These are phyloP conservation scores for Aphelinus atriplicis DNA, from an alignment of 1,140 invertebrate genomes.

Conservation along the genomic window DNA sequence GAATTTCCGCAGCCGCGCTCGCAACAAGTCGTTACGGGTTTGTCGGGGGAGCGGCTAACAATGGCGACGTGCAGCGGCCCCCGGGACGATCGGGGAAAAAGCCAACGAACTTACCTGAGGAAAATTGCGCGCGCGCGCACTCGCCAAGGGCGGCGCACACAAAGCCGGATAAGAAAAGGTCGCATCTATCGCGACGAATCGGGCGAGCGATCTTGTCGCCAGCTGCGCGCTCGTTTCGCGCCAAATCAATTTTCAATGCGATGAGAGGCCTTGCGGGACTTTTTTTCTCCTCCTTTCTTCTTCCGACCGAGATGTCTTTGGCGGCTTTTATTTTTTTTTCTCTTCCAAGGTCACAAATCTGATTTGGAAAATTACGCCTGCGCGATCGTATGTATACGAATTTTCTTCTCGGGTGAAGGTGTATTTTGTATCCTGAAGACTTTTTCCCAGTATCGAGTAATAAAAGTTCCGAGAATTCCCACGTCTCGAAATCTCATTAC, in stretches of 20 bases:
- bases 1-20: neutral
- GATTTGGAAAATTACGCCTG: no score
- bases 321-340: no score
- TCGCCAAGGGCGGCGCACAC: neutral
- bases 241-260: constrained; percentile 4
- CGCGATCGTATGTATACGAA: no score
- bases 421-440: no score
- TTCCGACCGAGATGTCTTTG: no score
- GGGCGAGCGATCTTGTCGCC: neutral
- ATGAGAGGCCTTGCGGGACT: neutral
- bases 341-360: no score
- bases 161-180: constrained; percentile 23
- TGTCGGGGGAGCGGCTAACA: constrained; percentile 6
- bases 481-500: no score
- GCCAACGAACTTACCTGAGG: constrained; percentile 4
- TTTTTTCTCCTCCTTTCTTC: neutral
- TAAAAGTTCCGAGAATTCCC: no score
- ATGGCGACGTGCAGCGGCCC: neutral
- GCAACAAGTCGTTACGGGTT: constrained; percentile 27
- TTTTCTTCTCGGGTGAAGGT: no score
- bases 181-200: constrained; percentile 1
- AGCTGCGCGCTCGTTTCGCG: constrained; percentile 3
- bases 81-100: neutral
- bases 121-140: constrained; percentile 15
- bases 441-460: no score